Base-by-base conservation (phyloP, 1,140 invertebrate species). In the Cotesia chilonis region DNA sequence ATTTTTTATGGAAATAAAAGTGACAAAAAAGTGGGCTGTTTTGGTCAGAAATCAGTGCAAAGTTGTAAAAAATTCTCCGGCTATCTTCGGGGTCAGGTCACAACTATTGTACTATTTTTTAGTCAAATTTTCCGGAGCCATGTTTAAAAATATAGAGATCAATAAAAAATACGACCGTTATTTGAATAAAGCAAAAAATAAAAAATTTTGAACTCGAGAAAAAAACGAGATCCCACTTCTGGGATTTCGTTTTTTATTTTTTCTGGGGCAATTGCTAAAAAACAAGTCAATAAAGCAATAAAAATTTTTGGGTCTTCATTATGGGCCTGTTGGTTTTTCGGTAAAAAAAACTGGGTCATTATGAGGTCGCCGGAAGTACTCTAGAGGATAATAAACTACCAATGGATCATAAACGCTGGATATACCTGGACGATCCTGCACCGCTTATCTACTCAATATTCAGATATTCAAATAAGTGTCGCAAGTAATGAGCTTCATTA, bases 81-180 rank as follows among this genome's bases (percentile, higher is more conserved):
- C 41, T 47, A 47, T 47, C 10, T 47, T 3, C 10, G 47, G 59
- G 28, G n/a, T 47, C 37, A 57, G 59, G 36, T 12, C 59, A 59
- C 38, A 71, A 71, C 36, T 36, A 52, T 52, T 64, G 61, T 47
- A 6, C 6, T 57, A 5, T 57, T 57, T 57, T 7, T 14, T 4
- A 64, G 17, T 9, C 51, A 71, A 54, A 47, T 65, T 55, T 37
- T 65, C 12, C 51, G 10, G 41, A 47, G 41, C 41, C 41, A 47
- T 47, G 12, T 9, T 7, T 10, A 36, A 47, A 10, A 59, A 35
- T 55, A 69, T 80, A 79, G 80, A 78, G 75, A 74, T 72, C 74
- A 72, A 82, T 83, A 81, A 85, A 85, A 84, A 82, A 83, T 84
- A 85, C 77, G 71, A 80, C 80, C 71, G 77, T 82, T 82, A 80